Evolutionary conservation across 1,140 invertebrate species (phyloP), one percentile per base, ranked within the genome.

Genomic region (Trichonephila clavipes): DNA sequence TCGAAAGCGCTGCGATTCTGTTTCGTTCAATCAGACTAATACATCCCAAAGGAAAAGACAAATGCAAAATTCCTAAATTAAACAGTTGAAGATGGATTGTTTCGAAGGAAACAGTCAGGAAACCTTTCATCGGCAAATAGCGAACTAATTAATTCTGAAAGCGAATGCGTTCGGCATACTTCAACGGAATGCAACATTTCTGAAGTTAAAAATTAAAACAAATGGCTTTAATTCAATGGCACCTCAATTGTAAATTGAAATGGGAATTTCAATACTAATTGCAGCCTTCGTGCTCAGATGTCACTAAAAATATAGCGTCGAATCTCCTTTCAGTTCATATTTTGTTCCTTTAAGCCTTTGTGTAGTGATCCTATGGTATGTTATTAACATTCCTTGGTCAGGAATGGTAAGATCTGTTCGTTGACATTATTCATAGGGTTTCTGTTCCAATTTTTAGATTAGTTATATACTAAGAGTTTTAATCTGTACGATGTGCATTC

Each of bases 141-240:
- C 72, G 72, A 77, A 77, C 72, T 77, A 77, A 77, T 77, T 77
- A 77, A 77, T 77, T 77, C 72, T 77, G 72, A 77, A 77, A 77
- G 34, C 72, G 72, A 77, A 77, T 77, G 72, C 72, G 28, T 77
- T 77, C 72, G 72, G 72, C 72, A 77, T 34, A 77, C 72, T 77
- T 77, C 72, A 77, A 34, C 72, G 72, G 72, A 77, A 77, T 77
- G 72, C 28, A 77, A 12, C 72, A 34, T 18, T 77, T 34, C 72
- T 18, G 16, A 77, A 77, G 72, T 77, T 40, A 77, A 77, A 77
- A 77, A 77, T 77, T 77, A 77, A 77, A 77, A 77, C 72, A 77
- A 77, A 77, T 77, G 72, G 28, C 72, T 77, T 40, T 77, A 77
- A 77, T 77, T 77, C 72, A 77, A 77, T 77, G 72, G 28, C 72